A percentile compares a stretch with the other conserved stretches of the same genome.
Evolutionary conservation across 2,888 invertebrate species (phyloP).

Genomic region (Trissolcus brochymenae): DNA sequence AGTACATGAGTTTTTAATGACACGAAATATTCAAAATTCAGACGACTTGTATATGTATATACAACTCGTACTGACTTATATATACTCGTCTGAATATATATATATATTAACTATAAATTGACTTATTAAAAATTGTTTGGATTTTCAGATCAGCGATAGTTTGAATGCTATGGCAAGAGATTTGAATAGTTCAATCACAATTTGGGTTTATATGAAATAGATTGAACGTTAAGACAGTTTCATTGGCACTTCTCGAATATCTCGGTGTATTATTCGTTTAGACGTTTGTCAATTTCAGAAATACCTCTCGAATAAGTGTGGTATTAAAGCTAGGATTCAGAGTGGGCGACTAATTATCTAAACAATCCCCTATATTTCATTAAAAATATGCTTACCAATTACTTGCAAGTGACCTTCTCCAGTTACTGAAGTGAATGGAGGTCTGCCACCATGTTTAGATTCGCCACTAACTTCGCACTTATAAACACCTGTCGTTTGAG

Average conservation of each 20-base stretch:
- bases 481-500: conserved; percentile 75
- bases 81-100: too few relatives aligned
- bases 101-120: too few relatives aligned
- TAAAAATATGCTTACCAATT: conserved; percentile 74
- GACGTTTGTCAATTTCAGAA: conserved; percentile 33
- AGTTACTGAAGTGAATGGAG: conserved; percentile 77
- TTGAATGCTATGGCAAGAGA: too few relatives aligned
- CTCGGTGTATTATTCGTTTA: conserved; percentile 18
- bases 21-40: too few relatives aligned
- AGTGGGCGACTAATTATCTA: conserved; percentile 19
- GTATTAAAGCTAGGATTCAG: conserved; percentile 2
- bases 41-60: too few relatives aligned
- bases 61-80: too few relatives aligned
- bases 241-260: conserved; percentile 20
- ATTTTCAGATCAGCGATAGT: too few relatives aligned
- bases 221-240: conserved; percentile 20
- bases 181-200: background rate
- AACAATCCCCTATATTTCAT: conserved; percentile 15
- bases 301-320: conserved; percentile 14
- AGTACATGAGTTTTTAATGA: too few relatives aligned
- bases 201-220: conserved; percentile 11
- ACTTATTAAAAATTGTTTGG: too few relatives aligned
- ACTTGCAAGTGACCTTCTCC: conserved; percentile 78
- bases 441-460: conserved; percentile 64
- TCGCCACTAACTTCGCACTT: conserved; percentile 78